These are phyloP conservation scores for Zaprionus gabonicus DNA, from an alignment of 1,140 invertebrate species.

Conservation along the genomic window DNA sequence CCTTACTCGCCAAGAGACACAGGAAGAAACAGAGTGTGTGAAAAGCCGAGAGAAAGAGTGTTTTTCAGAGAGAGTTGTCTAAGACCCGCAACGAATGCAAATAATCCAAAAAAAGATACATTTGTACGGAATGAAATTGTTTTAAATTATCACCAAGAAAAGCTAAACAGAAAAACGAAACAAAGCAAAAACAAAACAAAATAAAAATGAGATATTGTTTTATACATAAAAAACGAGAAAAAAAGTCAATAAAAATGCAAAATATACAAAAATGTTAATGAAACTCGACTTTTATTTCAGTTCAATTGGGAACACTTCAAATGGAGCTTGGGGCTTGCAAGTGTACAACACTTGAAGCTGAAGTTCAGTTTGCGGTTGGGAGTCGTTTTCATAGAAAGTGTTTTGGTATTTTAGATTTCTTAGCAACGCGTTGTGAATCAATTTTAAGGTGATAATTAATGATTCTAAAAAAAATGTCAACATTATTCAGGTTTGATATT, in stretches of 20 bases:
- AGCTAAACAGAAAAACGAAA: conserved; percentile 31
- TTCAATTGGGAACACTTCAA: not conserved
- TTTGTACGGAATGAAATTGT: conserved; percentile 63
- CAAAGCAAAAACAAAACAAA: conserved; percentile 32
- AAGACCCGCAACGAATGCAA: conserved; percentile 33
- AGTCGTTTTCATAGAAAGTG: not conserved
- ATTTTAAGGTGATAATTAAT: not conserved
- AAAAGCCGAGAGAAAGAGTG: conserved; percentile 19
- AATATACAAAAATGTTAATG: conserved; percentile 74
- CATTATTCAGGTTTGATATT: not conserved
- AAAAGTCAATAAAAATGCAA: conserved; percentile 79
- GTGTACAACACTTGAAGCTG: not conserved
- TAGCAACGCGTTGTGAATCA: not conserved
- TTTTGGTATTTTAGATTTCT: not conserved
- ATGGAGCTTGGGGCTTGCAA: too few species aligned
- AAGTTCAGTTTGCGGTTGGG: not conserved
- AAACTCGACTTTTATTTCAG: conserved; percentile 30
- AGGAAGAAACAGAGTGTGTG: conserved; percentile 34
- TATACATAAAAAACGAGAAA: conserved; percentile 70
- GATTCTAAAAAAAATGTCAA: not conserved
- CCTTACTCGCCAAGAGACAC: conserved; percentile 22
- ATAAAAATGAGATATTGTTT: conserved; percentile 71
- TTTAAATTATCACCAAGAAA: conserved; percentile 60
- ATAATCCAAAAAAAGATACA: conserved; percentile 44
- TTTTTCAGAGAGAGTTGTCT: conserved; percentile 21